Percentiles rank a stretch among this genome's conserved stretches.
Conservation (phyloP, 2,113 vertebrate genomes). For the Colius striatus region DNA sequence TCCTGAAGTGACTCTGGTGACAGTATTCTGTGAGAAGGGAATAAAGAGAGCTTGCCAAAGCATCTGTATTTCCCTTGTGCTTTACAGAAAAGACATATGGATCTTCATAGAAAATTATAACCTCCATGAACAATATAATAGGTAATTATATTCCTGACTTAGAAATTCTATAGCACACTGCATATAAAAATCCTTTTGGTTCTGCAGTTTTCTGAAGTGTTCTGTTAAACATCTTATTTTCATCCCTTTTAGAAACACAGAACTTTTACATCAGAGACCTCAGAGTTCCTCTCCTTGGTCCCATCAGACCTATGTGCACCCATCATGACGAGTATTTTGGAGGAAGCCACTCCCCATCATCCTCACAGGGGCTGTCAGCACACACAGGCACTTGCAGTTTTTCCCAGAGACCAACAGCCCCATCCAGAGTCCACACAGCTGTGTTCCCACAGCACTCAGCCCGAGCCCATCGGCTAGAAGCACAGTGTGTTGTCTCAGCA, state of each 20-base stretch:
- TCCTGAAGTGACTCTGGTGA: slow-evolving; percentile 32
- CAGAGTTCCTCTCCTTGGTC: background rate
- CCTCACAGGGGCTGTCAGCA: background rate
- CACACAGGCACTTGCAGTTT: background rate
- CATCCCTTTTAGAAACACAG: background rate
- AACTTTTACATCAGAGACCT: background rate
- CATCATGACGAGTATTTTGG: background rate
- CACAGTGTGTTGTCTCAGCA: rapidly evolving
- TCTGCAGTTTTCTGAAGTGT: background rate
- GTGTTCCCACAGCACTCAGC: rapidly evolving
- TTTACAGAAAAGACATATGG: slow-evolving; percentile 23
- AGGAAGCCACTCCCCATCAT: background rate
- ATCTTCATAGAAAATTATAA: slow-evolving; percentile 38
- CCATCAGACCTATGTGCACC: rapidly evolving
- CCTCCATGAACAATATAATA: slow-evolving; percentile 17
- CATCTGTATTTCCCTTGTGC: slow-evolving; percentile 46
- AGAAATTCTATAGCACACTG: background rate
- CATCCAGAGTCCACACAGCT: rapidly evolving
- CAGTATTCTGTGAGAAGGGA: background rate
- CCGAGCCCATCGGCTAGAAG: rapidly evolving
- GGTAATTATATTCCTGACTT: slow-evolving; percentile 37
- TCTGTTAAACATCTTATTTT: background rate
- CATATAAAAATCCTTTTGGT: background rate
- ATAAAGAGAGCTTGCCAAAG: slow-evolving; percentile 19
- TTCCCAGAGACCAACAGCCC: background rate